These are phyloP conservation scores for Meles meles DNA, from an alignment of 2,113 vertebrate species.

Conservation along the genomic window DNA sequence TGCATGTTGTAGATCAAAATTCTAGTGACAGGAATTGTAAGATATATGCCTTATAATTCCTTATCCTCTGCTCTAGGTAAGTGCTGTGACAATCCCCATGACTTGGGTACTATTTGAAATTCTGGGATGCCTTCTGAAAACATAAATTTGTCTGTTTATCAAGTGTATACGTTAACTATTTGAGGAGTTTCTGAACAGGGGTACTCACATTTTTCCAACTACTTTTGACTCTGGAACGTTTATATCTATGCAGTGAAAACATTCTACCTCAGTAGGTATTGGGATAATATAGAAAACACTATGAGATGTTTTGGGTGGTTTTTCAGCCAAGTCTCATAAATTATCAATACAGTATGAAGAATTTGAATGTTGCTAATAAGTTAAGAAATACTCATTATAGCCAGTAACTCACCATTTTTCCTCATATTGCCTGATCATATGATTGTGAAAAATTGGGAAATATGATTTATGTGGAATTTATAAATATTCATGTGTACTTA, in stretches of 20 bases:
- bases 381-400: not conserved
- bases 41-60: not conserved
- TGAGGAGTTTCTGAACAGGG: not conserved
- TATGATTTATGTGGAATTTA: not conserved
- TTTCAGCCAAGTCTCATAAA: constrained; percentile 11
- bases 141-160: not conserved
- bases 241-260: not conserved
- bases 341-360: not conserved
- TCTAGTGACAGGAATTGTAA: not conserved
- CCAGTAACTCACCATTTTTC: not conserved
- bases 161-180: not conserved
- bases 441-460: not conserved
- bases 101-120: not conserved
- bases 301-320: not conserved
- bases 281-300: not conserved
- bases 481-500: not conserved
- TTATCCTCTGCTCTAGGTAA: not conserved
- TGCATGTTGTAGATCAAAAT: not conserved
- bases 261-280: not conserved
- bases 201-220: not conserved
- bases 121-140: not conserved
- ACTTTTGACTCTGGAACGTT: not conserved
- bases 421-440: not conserved
- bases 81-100: not conserved
- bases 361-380: not conserved